These are phyloP conservation scores for Plutomurus gul DNA, from an alignment of 1,140 invertebrate species.

Conservation along the genomic window DNA sequence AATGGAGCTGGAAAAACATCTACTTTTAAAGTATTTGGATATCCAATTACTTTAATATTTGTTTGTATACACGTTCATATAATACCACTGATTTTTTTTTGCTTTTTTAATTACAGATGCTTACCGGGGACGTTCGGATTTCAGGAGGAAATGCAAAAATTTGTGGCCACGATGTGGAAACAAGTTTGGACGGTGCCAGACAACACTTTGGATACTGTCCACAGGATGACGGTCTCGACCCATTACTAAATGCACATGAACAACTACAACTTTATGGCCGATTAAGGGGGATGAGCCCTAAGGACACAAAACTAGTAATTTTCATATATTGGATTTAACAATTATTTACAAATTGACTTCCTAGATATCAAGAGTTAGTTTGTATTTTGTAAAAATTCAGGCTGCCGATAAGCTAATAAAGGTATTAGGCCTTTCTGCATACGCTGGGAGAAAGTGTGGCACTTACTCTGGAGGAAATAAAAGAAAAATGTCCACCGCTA, in stretches of 20 bases:
- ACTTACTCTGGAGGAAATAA: conserved; percentile 67
- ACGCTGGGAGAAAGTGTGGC: conserved; percentile 54
- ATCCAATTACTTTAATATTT: neutral
- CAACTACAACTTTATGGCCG: conserved; percentile 45
- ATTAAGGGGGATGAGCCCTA: conserved; percentile 43
- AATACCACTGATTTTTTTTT: conserved; percentile 47
- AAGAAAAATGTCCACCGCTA: conserved; percentile 67
- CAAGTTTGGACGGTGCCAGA: conserved; percentile 48
- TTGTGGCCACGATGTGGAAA: conserved; percentile 53
- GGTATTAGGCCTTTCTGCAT: conserved; percentile 48
- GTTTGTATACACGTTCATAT: neutral
- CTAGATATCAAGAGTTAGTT: conserved; percentile 31
- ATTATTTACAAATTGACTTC: neutral
- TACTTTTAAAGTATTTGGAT: conserved; percentile 70
- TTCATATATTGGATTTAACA: neutral
- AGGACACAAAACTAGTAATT: conserved; percentile 14
- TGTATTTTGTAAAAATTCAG: conserved; percentile 1
- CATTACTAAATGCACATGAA: conserved; percentile 61
- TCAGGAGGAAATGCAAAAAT: conserved; percentile 63
- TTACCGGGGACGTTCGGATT: conserved; percentile 70
- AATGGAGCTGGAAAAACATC: conserved; percentile 91
- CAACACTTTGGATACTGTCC: conserved; percentile 73
- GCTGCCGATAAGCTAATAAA: conserved; percentile 40
- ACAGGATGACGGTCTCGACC: conserved; percentile 79
- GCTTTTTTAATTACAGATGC: conserved; percentile 60